A percentile compares a stretch with the other conserved stretches of the same genome.
Conservation (phyloP, 2,113 vertebrate genomes). For the Lota lota region DNA sequence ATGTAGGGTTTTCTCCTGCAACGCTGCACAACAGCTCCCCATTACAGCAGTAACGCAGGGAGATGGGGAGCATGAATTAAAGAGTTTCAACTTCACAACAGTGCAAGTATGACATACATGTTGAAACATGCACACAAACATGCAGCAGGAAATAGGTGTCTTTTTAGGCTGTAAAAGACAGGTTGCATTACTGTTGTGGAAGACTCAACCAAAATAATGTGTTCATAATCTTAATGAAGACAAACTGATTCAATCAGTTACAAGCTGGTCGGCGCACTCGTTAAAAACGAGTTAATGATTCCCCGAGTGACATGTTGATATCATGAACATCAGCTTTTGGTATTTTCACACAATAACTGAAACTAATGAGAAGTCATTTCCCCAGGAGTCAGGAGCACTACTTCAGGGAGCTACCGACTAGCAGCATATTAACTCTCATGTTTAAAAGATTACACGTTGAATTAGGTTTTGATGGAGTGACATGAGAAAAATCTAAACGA, state of each 20-base stretch:
- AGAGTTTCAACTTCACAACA: background rate
- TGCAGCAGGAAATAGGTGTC: background rate
- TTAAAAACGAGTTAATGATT: no score
- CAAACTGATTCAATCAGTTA: background rate
- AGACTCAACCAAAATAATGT: background rate
- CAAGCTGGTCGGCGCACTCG: background rate
- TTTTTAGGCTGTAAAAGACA: background rate
- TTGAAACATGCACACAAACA: background rate
- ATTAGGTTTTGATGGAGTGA: constrained; percentile 46
- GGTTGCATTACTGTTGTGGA: no score
- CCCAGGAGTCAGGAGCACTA: no score
- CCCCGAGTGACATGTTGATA: no score
- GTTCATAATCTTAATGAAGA: background rate
- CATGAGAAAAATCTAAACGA: constrained; percentile 30
- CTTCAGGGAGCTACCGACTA: background rate
- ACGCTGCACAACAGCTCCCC: no score
- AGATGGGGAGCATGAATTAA: background rate
- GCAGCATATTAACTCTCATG: constrained; percentile 13
- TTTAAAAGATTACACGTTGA: constrained; percentile 22
- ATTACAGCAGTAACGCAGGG: background rate
- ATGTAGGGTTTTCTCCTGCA: background rate
- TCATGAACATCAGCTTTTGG: no score
- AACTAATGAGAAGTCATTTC: no score
- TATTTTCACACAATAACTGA: no score
- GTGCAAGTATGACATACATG: background rate